phyloP scores from a whole-genome alignment of 2,888 invertebrate species.

The Ormyrus thymus region DNA sequence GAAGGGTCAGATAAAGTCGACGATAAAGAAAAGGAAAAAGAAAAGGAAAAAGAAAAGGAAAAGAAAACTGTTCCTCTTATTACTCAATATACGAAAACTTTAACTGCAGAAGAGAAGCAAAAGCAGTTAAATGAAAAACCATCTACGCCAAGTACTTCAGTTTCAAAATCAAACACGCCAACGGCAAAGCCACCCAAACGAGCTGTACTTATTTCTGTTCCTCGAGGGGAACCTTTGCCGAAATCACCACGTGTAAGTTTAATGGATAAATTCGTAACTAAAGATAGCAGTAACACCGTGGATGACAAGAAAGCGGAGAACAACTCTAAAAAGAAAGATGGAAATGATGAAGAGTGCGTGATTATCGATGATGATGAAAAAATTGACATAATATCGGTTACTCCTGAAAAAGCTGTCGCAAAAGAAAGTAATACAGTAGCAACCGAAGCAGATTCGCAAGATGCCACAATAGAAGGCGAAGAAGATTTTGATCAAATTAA shows the following conservation, averaged over 20 bases:
- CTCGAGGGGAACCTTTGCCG: conserved; percentile 64
- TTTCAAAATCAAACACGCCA: conserved; percentile 57
- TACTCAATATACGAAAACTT: conserved; percentile 75
- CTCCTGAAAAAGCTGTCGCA: background rate
- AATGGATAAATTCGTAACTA: conserved; percentile 56
- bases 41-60: conserved; percentile 51
- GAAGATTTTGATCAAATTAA: conserved; percentile 9
- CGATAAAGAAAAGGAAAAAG: conserved; percentile 57
- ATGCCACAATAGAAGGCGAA: background rate
- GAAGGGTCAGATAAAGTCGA: conserved; percentile 56
- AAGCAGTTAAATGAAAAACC: conserved; percentile 62
- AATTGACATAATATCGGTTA: background rate
- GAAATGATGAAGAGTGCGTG: conserved; percentile 55
- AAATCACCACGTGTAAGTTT: conserved; percentile 61
- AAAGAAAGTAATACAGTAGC: background rate
- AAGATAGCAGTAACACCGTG: background rate
- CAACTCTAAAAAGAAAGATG: background rate
- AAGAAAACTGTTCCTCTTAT: conserved; percentile 74
- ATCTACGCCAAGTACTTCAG: conserved; percentile 32
- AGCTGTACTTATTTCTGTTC: conserved; percentile 67
- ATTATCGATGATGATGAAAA: conserved; percentile 54
- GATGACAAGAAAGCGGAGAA: no score
- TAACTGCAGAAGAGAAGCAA: conserved; percentile 70
- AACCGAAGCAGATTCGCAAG: background rate
- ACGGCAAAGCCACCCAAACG: conserved; percentile 64